phyloP scores from a whole-genome alignment of 2,888 invertebrate genomes.

The Cheilosia soror region DNA sequence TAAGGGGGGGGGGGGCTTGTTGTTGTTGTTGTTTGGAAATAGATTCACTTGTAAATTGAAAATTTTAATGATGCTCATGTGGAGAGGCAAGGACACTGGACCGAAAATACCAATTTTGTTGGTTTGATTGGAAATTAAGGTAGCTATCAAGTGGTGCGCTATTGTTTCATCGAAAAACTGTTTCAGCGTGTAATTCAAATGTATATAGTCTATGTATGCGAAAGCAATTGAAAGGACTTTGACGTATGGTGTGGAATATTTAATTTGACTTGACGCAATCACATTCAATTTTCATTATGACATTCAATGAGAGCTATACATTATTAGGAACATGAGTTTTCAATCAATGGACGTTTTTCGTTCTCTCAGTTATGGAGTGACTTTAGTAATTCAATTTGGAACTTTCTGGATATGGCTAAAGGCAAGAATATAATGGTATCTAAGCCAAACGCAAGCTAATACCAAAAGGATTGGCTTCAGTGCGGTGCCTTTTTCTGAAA shows the following conservation, averaged over 20 bases:
- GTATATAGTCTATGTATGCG: neutral
- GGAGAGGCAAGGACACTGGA: neutral
- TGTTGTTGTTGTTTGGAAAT: neutral
- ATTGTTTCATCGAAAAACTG: neutral
- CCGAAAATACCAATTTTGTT: conserved; percentile 18
- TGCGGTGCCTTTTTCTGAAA: too few species aligned
- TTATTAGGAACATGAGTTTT: neutral
- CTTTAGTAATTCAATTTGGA: too few species aligned
- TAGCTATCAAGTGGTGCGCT: neutral
- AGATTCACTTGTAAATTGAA: conserved; percentile 18
- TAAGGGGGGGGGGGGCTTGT: neutral
- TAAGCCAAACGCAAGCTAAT: too few species aligned
- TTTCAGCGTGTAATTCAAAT: neutral
- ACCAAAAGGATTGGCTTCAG: too few species aligned
- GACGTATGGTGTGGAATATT: neutral
- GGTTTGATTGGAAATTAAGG: conserved; percentile 6
- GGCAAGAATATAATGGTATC: too few species aligned
- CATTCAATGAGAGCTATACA: neutral
- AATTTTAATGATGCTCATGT: conserved; percentile 5
- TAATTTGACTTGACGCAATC: neutral
- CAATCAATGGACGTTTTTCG: too few species aligned
- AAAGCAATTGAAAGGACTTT: neutral
- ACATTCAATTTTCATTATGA: neutral
- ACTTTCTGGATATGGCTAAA: too few species aligned
- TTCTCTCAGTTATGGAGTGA: too few species aligned